Evolutionary conservation across 2,113 vertebrate genomes (phyloP), one percentile per base, ranked within the genome.

Genomic region (Myotis lucifugus): DNA sequence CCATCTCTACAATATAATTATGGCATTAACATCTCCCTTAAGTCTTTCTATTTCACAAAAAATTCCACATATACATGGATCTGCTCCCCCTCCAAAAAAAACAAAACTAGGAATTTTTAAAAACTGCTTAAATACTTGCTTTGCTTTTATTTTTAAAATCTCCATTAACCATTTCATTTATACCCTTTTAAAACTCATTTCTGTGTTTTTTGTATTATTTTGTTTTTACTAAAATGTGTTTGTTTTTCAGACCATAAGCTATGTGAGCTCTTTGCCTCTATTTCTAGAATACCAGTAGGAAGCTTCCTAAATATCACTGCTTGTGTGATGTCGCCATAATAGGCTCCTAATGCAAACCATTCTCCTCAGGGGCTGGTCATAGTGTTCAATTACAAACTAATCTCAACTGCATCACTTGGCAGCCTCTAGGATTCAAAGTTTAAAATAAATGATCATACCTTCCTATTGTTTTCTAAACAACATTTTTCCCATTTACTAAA

Each of bases 131-230:
- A 85, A 11, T 85, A 56, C 9, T 87, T 52, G 66, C 52, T 74
- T 70, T 92, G 40, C 42, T 83, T 66, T 73, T 88, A 67, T 78
- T 94, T 93, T 95, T 13, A 76, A 93, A 95, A 66, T 23, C 3
- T 93, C 37, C 29, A 67, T 76, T 83, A 92, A 72, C 72, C 6
- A 82, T 67, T 91, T 87, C 12, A 87, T 84, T 81, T 72, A 76
- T 40, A 56, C 0, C 37, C 69, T 91, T 84, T 54, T 19, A 92
- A 93, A 91, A 66, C 0, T 61, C 8, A 78, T 67, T 94, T 87
- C n/a, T 85, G 3, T 77, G 17, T 37, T 10, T 89, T 73, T 86
- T 56, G 5, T 78, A 70, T 72, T 86, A 50, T 59, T 81, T 90
- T 93, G 11, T 34, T 89, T 95, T 92, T 66, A 48, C 23, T 61